Evolutionary conservation across 2,888 invertebrate genomes (phyloP).

Genomic region (Augiades crinisus): DNA sequence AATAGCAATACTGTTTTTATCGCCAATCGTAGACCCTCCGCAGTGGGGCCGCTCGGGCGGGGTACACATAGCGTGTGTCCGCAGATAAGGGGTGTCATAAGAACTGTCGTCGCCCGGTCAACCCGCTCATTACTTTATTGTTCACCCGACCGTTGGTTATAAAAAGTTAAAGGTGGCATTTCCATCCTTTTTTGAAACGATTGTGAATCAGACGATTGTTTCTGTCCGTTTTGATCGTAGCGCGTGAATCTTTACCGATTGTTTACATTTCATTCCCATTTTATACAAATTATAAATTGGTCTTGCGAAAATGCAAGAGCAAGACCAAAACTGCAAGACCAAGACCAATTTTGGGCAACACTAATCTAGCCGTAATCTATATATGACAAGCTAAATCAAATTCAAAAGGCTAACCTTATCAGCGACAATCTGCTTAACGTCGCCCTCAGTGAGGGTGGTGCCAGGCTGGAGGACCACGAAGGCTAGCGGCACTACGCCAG

Average conservation of each 20-base stretch:
- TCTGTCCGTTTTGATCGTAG: slow-evolving; percentile 10
- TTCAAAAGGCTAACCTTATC: too few species aligned
- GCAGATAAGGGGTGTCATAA: slow-evolving; percentile 74
- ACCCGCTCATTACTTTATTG: slow-evolving; percentile 69
- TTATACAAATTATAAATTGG: too few species aligned
- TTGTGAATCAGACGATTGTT: slow-evolving; percentile 9
- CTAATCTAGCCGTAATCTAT: too few species aligned
- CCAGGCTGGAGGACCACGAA: too few species aligned
- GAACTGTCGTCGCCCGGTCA: slow-evolving; percentile 64
- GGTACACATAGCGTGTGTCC: slow-evolving; percentile 62
- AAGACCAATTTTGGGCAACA: too few species aligned
- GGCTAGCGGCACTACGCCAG: too few species aligned
- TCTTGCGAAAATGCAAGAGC: too few species aligned
- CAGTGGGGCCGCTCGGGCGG: slow-evolving; percentile 24
- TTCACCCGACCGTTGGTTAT: slow-evolving; percentile 56
- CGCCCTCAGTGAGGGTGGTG: too few species aligned
- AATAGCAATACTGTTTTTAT: neutral
- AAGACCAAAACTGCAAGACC: too few species aligned
- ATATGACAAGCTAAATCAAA: too few species aligned
- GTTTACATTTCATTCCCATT: too few species aligned
- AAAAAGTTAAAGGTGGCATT: slow-evolving; percentile 38
- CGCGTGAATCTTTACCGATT: neutral
- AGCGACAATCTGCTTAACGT: too few species aligned
- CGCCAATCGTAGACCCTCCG: neutral
- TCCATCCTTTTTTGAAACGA: slow-evolving; percentile 13